Evolutionary conservation across 1,140 invertebrate genomes (phyloP), one percentile per base, ranked within the genome.

Genomic region (Atopsyche davidsoni): DNA sequence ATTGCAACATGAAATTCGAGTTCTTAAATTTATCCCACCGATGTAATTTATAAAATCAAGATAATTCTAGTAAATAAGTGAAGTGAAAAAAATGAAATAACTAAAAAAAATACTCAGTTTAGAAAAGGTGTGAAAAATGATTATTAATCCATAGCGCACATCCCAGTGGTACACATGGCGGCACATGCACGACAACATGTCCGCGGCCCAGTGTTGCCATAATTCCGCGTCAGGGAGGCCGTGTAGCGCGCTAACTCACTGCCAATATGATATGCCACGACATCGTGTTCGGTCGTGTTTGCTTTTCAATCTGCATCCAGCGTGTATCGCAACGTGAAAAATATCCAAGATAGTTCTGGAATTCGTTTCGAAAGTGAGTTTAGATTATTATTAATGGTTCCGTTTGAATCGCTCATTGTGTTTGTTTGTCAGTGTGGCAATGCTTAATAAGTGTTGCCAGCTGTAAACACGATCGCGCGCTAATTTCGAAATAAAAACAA

Each of bases 181-280:
- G n/a, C n/a, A n/a, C 24, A 28, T 28, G 24, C 24, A 28, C 24
- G 18, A 46, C 32, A 38, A n/a, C n/a, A n/a, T n/a, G n/a, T n/a
- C n/a, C n/a, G n/a, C n/a, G n/a, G n/a, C n/a, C 23, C 44, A 34
- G 32, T 46, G 44, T 46, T 46, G 31, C 44, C 44, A 46, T 46
- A 36, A 46, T 46, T 46, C 32, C 44, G 24, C 21, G 34, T 17
- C 44, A 24, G 16, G n/a, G 36, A 36, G 13, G 36, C 36, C 44
- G 44, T 23, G 19, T 36, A 31, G 23, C 11, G 31, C 24, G 44
- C 24, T 36, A 36, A 35, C 44, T 36, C 44, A 24, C 17, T 46
- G 32, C 44, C 44, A 46, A 46, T 46, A 46, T 4, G 13, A 36
- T 28, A 43, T 46, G 35, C 19, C 44, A 9, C 44, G 35, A 46